Evolutionary conservation across 2,888 invertebrate genomes (phyloP).

Genomic region (Blomia tropicalis): DNA sequence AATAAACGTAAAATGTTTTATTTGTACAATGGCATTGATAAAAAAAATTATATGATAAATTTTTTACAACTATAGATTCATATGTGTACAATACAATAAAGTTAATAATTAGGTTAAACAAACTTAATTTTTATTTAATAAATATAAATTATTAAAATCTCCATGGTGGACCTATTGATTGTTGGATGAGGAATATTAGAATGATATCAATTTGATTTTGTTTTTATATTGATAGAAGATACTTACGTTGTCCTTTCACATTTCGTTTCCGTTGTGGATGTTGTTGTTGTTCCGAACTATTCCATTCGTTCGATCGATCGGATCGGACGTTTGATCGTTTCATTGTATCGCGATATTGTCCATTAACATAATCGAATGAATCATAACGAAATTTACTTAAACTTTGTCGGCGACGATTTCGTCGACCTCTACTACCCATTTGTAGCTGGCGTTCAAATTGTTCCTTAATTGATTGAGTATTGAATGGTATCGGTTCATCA

Average conservation of each 20-base stretch:
- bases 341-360: background rate
- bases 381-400: background rate
- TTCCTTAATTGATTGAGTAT: background rate
- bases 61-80: no score
- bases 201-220: background rate
- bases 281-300: no score
- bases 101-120: no score
- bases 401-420: background rate
- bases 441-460: background rate
- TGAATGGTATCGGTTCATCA: conserved; percentile 7
- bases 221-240: background rate
- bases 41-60: no score
- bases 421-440: background rate
- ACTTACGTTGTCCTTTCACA: conserved; percentile 12
- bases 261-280: background rate
- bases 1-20: no score
- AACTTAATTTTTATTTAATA: no score
- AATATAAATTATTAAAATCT: conserved; percentile 7
- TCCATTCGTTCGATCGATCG: no score
- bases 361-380: background rate
- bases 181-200: background rate
- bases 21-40: no score
- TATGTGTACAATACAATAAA: no score
- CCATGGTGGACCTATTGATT: conserved; percentile 7
- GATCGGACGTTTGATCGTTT: no score